A percentile compares a stretch with the other conserved stretches of the same genome.
These are phyloP conservation scores for Hydrolagus colliei DNA, from an alignment of 2,797 vertebrate species.

Conservation along the genomic window DNA sequence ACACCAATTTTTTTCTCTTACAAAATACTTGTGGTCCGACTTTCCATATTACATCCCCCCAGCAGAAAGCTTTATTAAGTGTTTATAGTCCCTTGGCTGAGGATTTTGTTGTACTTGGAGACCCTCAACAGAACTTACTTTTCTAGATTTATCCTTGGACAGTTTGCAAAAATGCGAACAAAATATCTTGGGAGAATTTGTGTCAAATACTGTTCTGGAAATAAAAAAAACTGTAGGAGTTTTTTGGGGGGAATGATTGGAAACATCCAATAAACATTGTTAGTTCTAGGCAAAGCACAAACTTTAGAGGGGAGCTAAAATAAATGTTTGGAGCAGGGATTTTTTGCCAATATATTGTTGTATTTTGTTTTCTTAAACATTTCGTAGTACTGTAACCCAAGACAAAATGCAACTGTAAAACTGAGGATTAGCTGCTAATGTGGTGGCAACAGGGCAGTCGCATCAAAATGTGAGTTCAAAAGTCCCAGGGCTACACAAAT, in stretches of 20 bases:
- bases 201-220: background rate
- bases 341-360: background rate
- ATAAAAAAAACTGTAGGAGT: background rate
- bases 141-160: background rate
- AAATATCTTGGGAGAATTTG: slow-evolving; percentile 8
- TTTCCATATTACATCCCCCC: background rate
- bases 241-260: background rate
- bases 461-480: too few relatives aligned
- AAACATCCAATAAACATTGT: background rate
- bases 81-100: background rate
- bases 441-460: too few relatives aligned
- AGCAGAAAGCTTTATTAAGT: background rate
- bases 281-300: background rate
- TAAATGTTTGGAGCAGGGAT: slow-evolving; percentile 7
- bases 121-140: background rate
- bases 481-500: too few relatives aligned
- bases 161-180: background rate
- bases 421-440: too few relatives aligned
- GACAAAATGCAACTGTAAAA: too few relatives aligned
- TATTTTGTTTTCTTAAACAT: background rate
- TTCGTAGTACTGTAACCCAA: background rate
- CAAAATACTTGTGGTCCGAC: background rate
- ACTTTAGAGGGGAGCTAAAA: background rate
- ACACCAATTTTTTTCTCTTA: background rate
- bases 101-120: background rate